Evolutionary conservation across 2,888 invertebrate species (phyloP).

Genomic region (Phortica magna): DNA sequence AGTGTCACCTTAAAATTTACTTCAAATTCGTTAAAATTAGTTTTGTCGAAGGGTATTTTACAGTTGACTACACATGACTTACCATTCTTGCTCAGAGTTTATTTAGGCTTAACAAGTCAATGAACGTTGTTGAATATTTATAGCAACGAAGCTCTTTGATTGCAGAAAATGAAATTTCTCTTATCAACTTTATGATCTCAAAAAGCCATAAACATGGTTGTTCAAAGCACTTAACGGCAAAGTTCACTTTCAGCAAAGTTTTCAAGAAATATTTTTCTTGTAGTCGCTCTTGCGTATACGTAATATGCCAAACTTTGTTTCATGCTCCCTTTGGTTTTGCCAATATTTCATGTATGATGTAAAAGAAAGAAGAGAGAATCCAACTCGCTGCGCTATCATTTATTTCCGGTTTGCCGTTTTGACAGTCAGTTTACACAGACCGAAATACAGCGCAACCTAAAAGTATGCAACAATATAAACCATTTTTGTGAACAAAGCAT

Average conservation of each 20-base stretch:
- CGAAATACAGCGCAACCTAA: neutral
- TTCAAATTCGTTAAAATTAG: no score
- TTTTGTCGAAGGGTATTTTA: no score
- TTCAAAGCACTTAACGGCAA: neutral
- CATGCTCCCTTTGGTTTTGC: neutral
- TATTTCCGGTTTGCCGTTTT: conserved; percentile 6
- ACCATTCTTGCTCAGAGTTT: no score
- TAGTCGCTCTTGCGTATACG: neutral
- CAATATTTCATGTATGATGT: conserved; percentile 8
- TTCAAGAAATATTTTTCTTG: neutral
- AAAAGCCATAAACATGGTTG: no score
- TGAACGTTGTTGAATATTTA: no score
- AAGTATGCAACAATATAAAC: conserved; percentile 25
- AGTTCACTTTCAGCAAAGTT: neutral
- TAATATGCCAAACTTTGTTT: neutral
- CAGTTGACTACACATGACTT: no score
- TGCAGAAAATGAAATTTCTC: no score
- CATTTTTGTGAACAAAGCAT: neutral
- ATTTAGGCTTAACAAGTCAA: no score
- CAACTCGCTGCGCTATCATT: neutral
- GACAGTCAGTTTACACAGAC: neutral
- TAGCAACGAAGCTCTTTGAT: no score
- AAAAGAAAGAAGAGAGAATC: neutral
- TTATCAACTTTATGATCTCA: no score
- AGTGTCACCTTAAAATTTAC: no score